Conservation (phyloP, 2,888 invertebrate genomes). For the Leptinotarsa tumamoca region DNA sequence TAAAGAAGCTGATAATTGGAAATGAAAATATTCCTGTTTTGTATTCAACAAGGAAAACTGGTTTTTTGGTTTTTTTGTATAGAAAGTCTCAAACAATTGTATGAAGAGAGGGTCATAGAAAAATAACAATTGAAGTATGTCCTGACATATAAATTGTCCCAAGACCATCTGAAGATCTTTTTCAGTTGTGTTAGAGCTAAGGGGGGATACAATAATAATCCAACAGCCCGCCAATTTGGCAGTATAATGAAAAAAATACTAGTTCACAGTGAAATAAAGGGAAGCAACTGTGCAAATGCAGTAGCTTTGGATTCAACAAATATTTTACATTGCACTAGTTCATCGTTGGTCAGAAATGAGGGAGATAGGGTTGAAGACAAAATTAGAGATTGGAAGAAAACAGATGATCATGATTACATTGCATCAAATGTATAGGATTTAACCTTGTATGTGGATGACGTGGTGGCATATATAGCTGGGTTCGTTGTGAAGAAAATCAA, state of each 20-base stretch:
- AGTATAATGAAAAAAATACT: neutral
- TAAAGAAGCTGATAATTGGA: neutral
- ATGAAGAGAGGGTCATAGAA: conserved; percentile 20
- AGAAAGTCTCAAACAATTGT: conserved; percentile 33
- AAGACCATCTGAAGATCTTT: conserved; percentile 31
- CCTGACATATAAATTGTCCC: conserved; percentile 31
- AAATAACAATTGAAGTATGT: conserved; percentile 27
- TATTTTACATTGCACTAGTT: conserved; percentile 24
- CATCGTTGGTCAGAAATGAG: conserved; percentile 3
- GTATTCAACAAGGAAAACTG: conserved; percentile 30
- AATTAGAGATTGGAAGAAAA: conserved; percentile 22
- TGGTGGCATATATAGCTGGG: conserved; percentile 36
- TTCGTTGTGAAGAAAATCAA: conserved; percentile 34
- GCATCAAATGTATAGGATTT: neutral
- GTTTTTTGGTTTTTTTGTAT: conserved; percentile 40
- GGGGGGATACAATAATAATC: conserved; percentile 3
- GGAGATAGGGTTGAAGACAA: neutral
- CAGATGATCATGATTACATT: conserved; percentile 20
- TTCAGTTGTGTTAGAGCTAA: conserved; percentile 26
- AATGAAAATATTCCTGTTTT: conserved; percentile 17
- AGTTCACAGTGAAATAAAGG: conserved; percentile 1
- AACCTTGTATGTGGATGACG: conserved; percentile 29
- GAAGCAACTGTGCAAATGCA: conserved; percentile 27
- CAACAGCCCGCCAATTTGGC: conserved; percentile 6
- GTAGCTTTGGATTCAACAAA: conserved; percentile 30